A percentile compares a stretch with the other conserved stretches of the same genome.
Evolutionary conservation across 2,113 vertebrate genomes (phyloP).

Genomic region (Calyptomena viridis): DNA sequence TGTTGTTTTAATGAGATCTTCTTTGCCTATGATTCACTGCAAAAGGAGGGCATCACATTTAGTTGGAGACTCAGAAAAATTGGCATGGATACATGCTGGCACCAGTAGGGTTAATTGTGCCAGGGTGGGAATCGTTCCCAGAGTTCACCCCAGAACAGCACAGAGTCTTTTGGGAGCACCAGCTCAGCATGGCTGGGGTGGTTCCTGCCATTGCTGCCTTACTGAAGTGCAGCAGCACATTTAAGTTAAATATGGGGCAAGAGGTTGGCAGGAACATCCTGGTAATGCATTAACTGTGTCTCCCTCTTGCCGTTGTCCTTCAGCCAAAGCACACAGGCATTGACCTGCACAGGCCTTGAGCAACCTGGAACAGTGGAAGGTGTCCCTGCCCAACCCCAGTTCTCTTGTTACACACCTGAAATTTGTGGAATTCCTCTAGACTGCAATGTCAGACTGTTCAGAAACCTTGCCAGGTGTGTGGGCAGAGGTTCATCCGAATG

Average conservation of each 20-base stretch:
- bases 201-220: background rate
- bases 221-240: background rate
- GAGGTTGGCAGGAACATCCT: background rate
- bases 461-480: background rate
- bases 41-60: background rate
- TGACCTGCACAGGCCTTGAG: rapidly evolving
- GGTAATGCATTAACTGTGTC: background rate
- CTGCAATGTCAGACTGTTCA: background rate
- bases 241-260: background rate
- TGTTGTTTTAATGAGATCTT: background rate
- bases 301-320: background rate
- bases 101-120: background rate
- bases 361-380: background rate
- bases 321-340: background rate
- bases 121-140: background rate
- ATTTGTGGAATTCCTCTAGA: background rate
- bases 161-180: background rate
- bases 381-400: background rate
- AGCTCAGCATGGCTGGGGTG: background rate
- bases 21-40: background rate
- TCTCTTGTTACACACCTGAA: background rate
- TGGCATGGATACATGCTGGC: background rate
- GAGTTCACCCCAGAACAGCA: background rate
- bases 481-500: background rate
- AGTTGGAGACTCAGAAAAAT: background rate